phyloP scores from a whole-genome alignment of 2,113 vertebrate species.

The Tachysurus fulvidraco region DNA sequence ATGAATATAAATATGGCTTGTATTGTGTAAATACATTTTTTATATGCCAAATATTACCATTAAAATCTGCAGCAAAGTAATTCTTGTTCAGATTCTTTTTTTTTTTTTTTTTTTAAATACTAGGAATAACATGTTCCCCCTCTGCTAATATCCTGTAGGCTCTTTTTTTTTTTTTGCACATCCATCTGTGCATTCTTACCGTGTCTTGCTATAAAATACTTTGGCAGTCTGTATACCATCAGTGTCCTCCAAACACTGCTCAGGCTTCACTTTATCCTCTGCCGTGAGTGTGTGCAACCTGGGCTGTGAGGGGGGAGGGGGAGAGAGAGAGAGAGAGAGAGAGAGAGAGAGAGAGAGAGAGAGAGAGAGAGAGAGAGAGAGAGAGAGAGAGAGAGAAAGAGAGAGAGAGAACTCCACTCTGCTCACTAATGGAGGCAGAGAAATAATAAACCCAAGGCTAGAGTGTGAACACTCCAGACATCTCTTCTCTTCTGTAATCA shows the following conservation, averaged over 20 bases:
- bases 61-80: constrained; percentile 46
- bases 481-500: constrained; percentile 16
- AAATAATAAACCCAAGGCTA: background rate
- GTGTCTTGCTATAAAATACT: constrained; percentile 21
- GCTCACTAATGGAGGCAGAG: background rate
- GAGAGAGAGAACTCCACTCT: background rate
- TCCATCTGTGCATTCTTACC: constrained; percentile 20
- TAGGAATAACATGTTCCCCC: background rate
- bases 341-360: background rate
- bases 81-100: background rate
- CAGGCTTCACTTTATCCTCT: background rate
- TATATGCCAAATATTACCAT: constrained; percentile 34
- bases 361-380: background rate
- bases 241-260: constrained; percentile 19
- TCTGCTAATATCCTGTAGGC: background rate
- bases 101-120: background rate
- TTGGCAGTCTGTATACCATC: background rate
- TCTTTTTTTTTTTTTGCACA: background rate
- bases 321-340: background rate
- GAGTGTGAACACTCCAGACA: background rate
- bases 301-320: constrained; percentile 2
- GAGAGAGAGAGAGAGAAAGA: background rate
- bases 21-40: constrained; percentile 40
- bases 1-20: constrained; percentile 34
- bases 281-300: background rate